phyloP scores from a whole-genome alignment of 2,888 invertebrate species.

The Macaria liturata region DNA sequence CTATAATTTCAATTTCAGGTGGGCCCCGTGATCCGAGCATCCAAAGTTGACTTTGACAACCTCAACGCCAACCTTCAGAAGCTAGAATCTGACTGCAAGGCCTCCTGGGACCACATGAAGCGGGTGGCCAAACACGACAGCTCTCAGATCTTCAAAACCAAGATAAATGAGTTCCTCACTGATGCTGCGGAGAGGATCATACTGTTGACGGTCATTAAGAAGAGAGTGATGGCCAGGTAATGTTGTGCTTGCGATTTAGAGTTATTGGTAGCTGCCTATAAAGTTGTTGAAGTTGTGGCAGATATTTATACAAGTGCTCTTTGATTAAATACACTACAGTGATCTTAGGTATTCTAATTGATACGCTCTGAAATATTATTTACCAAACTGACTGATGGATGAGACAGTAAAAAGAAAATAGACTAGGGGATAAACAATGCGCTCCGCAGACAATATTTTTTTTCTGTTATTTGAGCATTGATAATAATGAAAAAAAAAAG shows the following conservation, averaged over 20 bases:
- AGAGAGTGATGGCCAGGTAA: slow-evolving; percentile 94
- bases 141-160: slow-evolving; percentile 92
- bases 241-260: neutral
- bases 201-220: slow-evolving; percentile 94
- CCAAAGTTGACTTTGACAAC: slow-evolving; percentile 98
- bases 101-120: slow-evolving; percentile 98
- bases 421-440: too few relatives aligned
- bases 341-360: too few relatives aligned
- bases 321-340: too few relatives aligned
- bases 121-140: slow-evolving; percentile 97
- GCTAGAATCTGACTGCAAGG: slow-evolving; percentile 97
- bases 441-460: too few relatives aligned
- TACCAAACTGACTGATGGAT: too few relatives aligned
- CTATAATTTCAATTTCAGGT: slow-evolving; percentile 78
- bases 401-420: too few relatives aligned
- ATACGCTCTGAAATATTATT: too few relatives aligned
- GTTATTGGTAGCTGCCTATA: too few relatives aligned
- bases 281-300: too few relatives aligned
- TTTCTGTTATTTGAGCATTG: too few relatives aligned
- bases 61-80: slow-evolving; percentile 92
- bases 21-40: slow-evolving; percentile 94
- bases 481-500: too few relatives aligned
- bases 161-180: slow-evolving; percentile 97
- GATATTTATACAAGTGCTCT: too few relatives aligned
- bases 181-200: slow-evolving; percentile 99